Evolutionary conservation across 2,888 invertebrate species (phyloP), one percentile per base, ranked within the genome.

Genomic region (Spodoptera exigua): DNA sequence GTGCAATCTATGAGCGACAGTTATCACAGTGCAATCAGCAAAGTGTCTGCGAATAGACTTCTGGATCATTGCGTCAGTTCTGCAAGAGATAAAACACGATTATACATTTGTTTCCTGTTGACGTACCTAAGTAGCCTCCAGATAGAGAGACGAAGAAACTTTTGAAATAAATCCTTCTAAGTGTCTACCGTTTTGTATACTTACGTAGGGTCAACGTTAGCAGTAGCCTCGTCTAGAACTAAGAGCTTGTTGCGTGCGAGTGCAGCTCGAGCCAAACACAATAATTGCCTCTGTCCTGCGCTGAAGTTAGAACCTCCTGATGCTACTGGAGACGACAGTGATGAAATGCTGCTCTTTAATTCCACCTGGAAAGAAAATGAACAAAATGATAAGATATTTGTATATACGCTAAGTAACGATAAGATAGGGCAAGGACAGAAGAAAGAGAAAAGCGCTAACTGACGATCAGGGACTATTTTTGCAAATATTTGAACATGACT

Each of bases 191-290:
- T n/a, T n/a, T n/a, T n/a, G n/a, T n/a, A n/a, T 27, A 9, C 73
- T 65, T 92, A 97, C 97, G 96, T 96, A 65, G 96, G 97, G 89
- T 98, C 98, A 1, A 98, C 98, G 86, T 98, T 98, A 3, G 98
- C 98, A 0, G 98, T 98, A 34, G 98, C 98, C 92, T 98, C 98
- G 74, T 99, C 98, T 67, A 99, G 92, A 18, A 99, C 96, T 2
- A 98, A 94, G 70, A 99, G 95, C 78, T 95, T 96, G 80, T 96
- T 96, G 51, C 96, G 94, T 0, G 99, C 95, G 70, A 99, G 96
- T 0, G 98, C 98, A 16, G 95, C 95, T 70, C 98, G 95, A 12
- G 98, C 98, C 52, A 99, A 90, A 82, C 98, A 99, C 56, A 99
- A 92, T 53, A 98, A 92, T 87, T 99, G 98, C 37, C 98, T 93